Base-by-base conservation (phyloP, 1,140 invertebrate species). In the Drosophila triauraria region DNA sequence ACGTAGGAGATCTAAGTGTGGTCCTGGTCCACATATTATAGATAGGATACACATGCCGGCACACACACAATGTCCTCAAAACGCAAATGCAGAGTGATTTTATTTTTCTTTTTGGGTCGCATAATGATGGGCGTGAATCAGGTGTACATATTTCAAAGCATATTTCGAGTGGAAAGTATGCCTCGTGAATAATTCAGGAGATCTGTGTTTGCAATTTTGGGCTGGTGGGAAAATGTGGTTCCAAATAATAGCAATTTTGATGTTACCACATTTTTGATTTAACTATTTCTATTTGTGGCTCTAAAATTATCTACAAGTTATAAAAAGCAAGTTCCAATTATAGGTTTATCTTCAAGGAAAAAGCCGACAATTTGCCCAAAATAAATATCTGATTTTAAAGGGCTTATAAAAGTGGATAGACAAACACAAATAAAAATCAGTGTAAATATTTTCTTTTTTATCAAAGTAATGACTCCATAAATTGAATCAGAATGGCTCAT, bases 171-270 rank as follows among this genome's bases (percentile, higher is more conserved):
- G 30, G 25, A 68, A 71, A 48, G 13, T 23, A 23, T 25, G 40
- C 48, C 40, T 48, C 13, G 15, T 75, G 72, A 57, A 75, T 75
- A 75, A 75, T 74, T 61, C 48, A 75, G 42, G 42, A 23, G 38
- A 30, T 7, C 23, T 56, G n/a, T 38, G 12, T 17, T 54, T 20
- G 67, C 57, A 32, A 47, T 46, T 42, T 50, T 12, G 27, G n/a
- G 50, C 46, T 54, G 40, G 25, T 40, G 20, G 25, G 23, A 64
- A 15, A 17, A 20, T 32, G n/a, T 56, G 20, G 1, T 3, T 4
- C 27, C 25, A 15, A 43, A 30, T 15, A 10, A 13, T n/a, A n/a
- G 9, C 5, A 58, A n/a, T 56, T 56, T 17, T 40, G 15, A 60
- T 12, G 15, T 8, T 32, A 4, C 30, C 3, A 6, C 30, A 51